Base-by-base conservation (phyloP, 1,140 invertebrate species). In the Pomacea maculata region DNA sequence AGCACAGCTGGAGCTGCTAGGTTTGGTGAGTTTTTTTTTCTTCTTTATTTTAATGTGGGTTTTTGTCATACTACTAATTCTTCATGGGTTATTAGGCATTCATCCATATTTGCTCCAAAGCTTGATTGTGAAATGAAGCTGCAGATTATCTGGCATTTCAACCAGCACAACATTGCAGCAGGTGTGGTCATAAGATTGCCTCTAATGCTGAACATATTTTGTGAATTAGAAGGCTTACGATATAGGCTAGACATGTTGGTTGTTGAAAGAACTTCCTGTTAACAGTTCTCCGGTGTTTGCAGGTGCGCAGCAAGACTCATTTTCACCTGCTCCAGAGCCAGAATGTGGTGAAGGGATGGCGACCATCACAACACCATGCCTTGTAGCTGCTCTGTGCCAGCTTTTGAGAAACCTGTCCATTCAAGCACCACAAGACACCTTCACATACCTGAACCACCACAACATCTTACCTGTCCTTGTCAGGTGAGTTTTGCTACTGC, bases 321-420 rank as follows among this genome's bases (percentile, higher is more conserved):
- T 65, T 4, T 19, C 71, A 4, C 57, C 55, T 75, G 57, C 17
- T 19, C 12, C 29, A 34, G 77, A 15, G 8, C 52, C n/a, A 17
- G 77, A 11, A 11, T 52, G 68, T n/a, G 65, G 21, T 14, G 67
- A 78, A 57, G 77, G 77, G 10, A 78, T 78, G 65, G 70, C 84
- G 21, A 87, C 81, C 80, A 84, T 91, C n/a, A 86, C 85, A 52
- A 89, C 89, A 15, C 89, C 90, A 34, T 86, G 86, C 74, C 85
- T 91, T 4, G 84, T 90, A 29, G 85, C 88, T 19, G 84, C 87
- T 19, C 84, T 90, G 3, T 85, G 86, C 76, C 87, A 87, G 72
- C 82, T 91, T n/a, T 81, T 91, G 14, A 75, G 81, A 9, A 91
- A 91, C 81, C 73, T 91, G 19, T 85, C 88, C 10, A 79, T 86